phyloP scores from a whole-genome alignment of 2,113 vertebrate genomes.

The Phocoena phocoena region DNA sequence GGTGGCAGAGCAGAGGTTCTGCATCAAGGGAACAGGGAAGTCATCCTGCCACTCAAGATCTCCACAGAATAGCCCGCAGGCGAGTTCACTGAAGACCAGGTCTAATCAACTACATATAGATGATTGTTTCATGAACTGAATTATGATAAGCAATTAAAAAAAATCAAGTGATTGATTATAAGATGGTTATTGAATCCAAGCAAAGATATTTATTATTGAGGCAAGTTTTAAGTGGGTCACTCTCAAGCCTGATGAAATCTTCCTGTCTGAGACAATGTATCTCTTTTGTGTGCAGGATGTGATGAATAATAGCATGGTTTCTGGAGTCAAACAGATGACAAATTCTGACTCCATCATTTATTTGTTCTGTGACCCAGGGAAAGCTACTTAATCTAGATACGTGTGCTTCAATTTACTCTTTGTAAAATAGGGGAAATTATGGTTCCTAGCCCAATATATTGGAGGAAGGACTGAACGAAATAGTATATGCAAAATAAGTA shows the following conservation, averaged over 20 bases:
- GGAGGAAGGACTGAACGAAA: neutral
- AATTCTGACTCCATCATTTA: neutral
- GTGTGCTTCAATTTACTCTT: neutral
- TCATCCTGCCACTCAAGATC: neutral
- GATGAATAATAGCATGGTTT: neutral
- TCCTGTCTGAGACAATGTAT: neutral
- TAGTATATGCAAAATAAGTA: neutral
- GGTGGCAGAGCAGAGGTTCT: neutral
- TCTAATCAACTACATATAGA: neutral
- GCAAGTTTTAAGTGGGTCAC: neutral
- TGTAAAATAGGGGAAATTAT: neutral
- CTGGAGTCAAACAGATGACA: neutral
- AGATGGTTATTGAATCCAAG: neutral
- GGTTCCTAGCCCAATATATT: neutral
- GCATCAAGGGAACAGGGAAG: no score
- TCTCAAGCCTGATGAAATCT: neutral
- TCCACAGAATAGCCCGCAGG: neutral
- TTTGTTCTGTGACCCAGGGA: neutral
- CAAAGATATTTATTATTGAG: neutral
- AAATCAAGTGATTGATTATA: neutral
- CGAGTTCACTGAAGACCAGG: neutral
- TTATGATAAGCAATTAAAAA: neutral
- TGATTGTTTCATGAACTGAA: neutral
- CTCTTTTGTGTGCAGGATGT: neutral
- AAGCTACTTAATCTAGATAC: neutral